These are phyloP conservation scores for Heliornis fulica DNA, from an alignment of 2,113 vertebrate genomes.

Conservation along the genomic window DNA sequence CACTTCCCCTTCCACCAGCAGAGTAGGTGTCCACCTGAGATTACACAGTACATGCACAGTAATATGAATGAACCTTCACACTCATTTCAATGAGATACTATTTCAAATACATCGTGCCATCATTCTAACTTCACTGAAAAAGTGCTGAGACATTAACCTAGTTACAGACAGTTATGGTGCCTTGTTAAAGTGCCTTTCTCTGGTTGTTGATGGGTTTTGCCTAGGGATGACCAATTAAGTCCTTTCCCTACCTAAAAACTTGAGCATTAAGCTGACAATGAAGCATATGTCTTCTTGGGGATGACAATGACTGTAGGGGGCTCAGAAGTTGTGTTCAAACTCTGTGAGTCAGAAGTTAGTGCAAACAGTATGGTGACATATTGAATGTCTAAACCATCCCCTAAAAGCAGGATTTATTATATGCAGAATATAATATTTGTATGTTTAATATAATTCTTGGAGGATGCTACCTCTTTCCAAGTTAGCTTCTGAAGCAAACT, in stretches of 20 bases:
- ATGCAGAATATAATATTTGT: not conserved
- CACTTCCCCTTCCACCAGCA: not conserved
- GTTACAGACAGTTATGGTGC: not conserved
- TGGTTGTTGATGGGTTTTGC: not conserved
- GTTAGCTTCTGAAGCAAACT: not conserved
- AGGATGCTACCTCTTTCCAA: not conserved
- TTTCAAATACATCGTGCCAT: not conserved
- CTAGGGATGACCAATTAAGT: not conserved
- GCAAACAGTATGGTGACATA: not conserved
- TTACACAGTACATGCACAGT: accelerated
- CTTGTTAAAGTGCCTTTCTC: not conserved
- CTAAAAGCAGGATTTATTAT: not conserved
- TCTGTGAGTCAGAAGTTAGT: not conserved
- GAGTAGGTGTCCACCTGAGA: not conserved
- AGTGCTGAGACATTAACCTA: not conserved
- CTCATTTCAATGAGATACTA: not conserved
- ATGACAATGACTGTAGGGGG: not conserved
- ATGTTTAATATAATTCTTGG: not conserved
- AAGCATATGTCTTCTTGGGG: not conserved
- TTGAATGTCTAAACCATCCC: not conserved
- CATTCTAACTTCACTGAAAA: not conserved
- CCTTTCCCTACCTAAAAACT: not conserved
- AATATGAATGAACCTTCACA: not conserved
- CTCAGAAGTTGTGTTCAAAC: not conserved
- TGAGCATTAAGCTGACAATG: not conserved